Percentiles rank a stretch among this genome's conserved stretches.
Evolutionary conservation across 2,113 vertebrate genomes (phyloP).

Genomic region (Odobenus rosmarus): DNA sequence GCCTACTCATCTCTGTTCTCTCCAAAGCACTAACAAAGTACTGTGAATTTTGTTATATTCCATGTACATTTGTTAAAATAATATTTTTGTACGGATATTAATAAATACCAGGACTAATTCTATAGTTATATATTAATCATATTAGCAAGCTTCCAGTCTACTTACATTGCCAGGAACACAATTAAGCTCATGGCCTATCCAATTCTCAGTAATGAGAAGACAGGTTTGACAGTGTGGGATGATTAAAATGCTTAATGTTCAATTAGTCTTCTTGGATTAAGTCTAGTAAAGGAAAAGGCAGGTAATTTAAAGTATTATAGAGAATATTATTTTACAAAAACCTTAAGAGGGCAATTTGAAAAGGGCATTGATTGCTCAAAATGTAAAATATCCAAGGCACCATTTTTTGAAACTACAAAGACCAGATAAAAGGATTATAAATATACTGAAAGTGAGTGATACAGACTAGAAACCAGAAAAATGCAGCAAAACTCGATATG

Average conservation of each 20-base stretch:
- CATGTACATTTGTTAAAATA: constrained; percentile 36
- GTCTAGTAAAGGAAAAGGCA: constrained; percentile 63
- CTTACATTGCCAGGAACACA: constrained; percentile 56
- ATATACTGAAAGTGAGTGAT: constrained; percentile 76
- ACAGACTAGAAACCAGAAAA: constrained; percentile 78
- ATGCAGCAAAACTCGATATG: constrained; percentile 59
- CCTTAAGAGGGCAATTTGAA: constrained; percentile 66
- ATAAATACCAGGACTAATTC: constrained; percentile 1
- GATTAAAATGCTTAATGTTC: constrained; percentile 77
- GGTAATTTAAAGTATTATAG: constrained; percentile 60
- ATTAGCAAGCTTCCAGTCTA: constrained; percentile 13
- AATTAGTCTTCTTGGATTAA: constrained; percentile 72
- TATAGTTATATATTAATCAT: not conserved
- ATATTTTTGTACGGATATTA: constrained; percentile 35
- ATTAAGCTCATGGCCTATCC: constrained; percentile 55
- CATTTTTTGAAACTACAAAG: constrained; percentile 79
- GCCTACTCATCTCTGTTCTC: not conserved
- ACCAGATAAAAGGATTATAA: constrained; percentile 79
- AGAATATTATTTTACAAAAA: constrained; percentile 73
- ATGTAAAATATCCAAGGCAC: constrained; percentile 82
- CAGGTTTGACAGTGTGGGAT: constrained; percentile 61
- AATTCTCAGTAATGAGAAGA: constrained; percentile 61
- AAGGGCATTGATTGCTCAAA: constrained; percentile 81
- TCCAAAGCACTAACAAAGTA: not conserved
- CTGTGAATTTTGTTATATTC: not conserved